Evolutionary conservation across 1,140 invertebrate genomes (phyloP).

Genomic region (Choristoneura fumiferana): DNA sequence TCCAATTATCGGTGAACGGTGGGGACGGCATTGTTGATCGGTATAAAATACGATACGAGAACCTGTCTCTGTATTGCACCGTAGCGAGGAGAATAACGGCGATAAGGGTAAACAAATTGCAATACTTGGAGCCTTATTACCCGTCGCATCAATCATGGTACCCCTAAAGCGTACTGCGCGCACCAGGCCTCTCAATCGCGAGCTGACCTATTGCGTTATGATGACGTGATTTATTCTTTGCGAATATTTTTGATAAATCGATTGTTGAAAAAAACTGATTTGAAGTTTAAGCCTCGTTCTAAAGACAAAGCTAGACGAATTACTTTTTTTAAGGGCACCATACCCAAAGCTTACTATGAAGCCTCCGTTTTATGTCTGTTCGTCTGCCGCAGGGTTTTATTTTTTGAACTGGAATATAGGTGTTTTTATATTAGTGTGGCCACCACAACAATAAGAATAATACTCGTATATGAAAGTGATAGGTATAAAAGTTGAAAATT

Average conservation of each 20-base stretch:
- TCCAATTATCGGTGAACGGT: conserved; percentile 56
- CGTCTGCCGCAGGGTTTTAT: no score
- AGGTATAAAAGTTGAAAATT: no score
- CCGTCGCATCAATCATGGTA: conserved; percentile 73
- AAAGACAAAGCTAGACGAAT: background rate
- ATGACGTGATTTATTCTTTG: conserved; percentile 24
- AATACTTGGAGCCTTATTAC: conserved; percentile 72
- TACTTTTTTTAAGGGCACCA: no score
- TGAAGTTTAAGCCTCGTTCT: conserved; percentile 21
- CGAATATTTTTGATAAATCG: conserved; percentile 20
- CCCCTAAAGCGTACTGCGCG: conserved; percentile 59
- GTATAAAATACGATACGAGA: conserved; percentile 57
- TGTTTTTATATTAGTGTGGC: no score
- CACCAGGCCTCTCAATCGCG: conserved; percentile 37
- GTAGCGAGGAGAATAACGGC: conserved; percentile 49
- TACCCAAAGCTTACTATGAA: no score
- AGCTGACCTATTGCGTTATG: conserved; percentile 24
- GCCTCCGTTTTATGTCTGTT: no score
- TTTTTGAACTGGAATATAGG: no score
- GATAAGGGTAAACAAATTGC: conserved; percentile 76
- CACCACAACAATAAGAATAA: no score
- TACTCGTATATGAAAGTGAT: no score
- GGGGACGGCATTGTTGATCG: conserved; percentile 55
- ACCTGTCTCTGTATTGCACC: conserved; percentile 42
- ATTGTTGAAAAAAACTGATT: conserved; percentile 21